A percentile compares a stretch with the other conserved stretches of the same genome.
Conservation (phyloP, 2,888 invertebrate genomes). For the Yponomeuta malinellus region DNA sequence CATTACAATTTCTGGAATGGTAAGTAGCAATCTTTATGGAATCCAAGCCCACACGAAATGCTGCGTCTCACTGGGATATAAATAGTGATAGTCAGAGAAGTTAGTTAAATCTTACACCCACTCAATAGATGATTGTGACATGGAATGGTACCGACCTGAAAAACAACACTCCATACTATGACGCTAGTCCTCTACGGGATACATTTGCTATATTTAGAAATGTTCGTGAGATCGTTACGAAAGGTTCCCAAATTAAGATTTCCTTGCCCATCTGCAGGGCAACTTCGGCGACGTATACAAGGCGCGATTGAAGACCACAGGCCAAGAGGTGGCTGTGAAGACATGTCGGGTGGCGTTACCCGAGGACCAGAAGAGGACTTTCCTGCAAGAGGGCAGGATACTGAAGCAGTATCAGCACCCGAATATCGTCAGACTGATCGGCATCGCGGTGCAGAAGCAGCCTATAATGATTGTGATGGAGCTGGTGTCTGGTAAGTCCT, state of each 20-base stretch:
- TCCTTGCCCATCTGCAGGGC: slow-evolving; percentile 76
- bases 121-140: not conserved
- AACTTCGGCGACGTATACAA: slow-evolving; percentile 98
- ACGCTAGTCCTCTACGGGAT: no score
- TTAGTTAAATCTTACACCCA: not conserved
- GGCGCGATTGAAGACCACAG: slow-evolving; percentile 88
- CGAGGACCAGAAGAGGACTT: slow-evolving; percentile 95
- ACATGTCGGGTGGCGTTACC: slow-evolving; percentile 95
- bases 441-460: slow-evolving; percentile 98
- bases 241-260: not conserved
- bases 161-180: not conserved
- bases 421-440: slow-evolving; percentile 96
- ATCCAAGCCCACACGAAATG: slow-evolving; percentile 4
- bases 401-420: slow-evolving; percentile 97
- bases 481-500: slow-evolving; percentile 84
- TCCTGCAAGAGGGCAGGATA: slow-evolving; percentile 95
- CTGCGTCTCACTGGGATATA: not conserved
- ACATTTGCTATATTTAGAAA: no score
- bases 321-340: slow-evolving; percentile 95
- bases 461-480: slow-evolving; percentile 99
- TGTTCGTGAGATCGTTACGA: no score
- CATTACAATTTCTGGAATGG: not conserved
- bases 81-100: not conserved
- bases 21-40: no score
- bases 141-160: not conserved